Conservation (phyloP, 2,797 vertebrate species). For the Microctenopoma stevenorrisi region DNA sequence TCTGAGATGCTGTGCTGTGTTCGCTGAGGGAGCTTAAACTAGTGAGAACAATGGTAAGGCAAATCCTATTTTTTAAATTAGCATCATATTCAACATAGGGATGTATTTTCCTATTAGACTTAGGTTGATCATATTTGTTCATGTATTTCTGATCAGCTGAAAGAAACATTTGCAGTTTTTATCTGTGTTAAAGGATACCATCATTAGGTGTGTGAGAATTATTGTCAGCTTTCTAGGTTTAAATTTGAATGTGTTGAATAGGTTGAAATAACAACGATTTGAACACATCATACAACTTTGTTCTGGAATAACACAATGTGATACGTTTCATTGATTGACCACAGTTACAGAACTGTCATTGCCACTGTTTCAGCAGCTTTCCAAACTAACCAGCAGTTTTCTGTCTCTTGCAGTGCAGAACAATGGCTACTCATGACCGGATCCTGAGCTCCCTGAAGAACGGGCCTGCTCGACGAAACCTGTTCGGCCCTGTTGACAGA, state of each 20-base stretch:
- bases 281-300: no score
- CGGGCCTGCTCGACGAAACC: slow-evolving; percentile 80
- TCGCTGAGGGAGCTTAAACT: slow-evolving; percentile 13
- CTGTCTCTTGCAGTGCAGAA: slow-evolving; percentile 54
- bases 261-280: no score
- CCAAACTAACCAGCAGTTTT: slow-evolving; percentile 2
- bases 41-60: slow-evolving; percentile 63
- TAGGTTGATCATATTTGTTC: no score
- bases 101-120: neutral
- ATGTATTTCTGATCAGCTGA: neutral
- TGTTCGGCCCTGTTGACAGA: slow-evolving; percentile 91
- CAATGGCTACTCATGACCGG: slow-evolving; percentile 78
- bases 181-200: neutral
- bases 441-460: slow-evolving; percentile 60
- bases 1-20: slow-evolving; percentile 10
- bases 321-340: no score
- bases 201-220: no score
- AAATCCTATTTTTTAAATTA: slow-evolving; percentile 1
- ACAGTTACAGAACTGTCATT: neutral
- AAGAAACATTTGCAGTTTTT: neutral
- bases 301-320: no score
- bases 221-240: no score
- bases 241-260: no score
- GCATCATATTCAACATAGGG: neutral
- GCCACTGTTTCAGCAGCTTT: slow-evolving; percentile 4